phyloP scores from a whole-genome alignment of 1,140 invertebrate species.

The Sitobion miscanthi region DNA sequence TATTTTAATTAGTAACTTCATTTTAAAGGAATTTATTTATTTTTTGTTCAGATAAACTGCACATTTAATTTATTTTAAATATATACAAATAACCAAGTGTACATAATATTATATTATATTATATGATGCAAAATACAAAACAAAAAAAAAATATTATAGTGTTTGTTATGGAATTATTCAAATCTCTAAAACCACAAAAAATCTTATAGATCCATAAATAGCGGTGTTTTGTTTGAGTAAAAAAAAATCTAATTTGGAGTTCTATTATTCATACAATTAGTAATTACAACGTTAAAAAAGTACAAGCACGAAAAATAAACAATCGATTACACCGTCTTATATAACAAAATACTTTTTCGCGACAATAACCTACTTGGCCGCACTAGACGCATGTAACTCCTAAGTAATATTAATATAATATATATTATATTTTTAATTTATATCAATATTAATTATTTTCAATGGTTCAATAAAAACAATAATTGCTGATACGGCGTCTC shows the following conservation, averaged over 20 bases:
- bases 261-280: neutral
- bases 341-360: neutral
- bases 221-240: neutral
- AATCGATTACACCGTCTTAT: neutral
- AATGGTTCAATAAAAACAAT: neutral
- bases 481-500: neutral
- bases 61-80: neutral
- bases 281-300: neutral
- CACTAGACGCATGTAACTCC: neutral
- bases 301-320: neutral
- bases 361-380: neutral
- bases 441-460: neutral
- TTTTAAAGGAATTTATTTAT: neutral
- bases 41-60: neutral
- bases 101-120: conserved; percentile 2
- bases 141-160: neutral
- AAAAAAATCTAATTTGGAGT: conserved; percentile 8
- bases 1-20: neutral
- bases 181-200: neutral
- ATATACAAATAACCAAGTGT: neutral
- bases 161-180: neutral
- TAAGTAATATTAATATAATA: neutral
- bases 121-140: neutral
- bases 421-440: neutral
- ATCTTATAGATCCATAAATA: neutral